Base-by-base conservation (phyloP, 2,113 vertebrate genomes). In the Empidonax alnorum region DNA sequence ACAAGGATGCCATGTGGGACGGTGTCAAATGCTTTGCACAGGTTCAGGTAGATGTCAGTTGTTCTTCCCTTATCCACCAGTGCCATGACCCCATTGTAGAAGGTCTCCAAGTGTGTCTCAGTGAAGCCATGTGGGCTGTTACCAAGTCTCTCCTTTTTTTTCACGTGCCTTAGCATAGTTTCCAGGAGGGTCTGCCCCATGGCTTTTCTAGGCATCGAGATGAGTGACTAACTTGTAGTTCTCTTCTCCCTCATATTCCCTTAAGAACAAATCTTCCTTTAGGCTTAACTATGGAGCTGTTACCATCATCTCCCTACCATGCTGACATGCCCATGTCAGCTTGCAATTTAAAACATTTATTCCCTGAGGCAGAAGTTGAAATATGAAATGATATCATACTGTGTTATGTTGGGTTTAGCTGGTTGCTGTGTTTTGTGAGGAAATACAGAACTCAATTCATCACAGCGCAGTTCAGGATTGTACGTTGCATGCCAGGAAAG, bases 311-410 rank as follows among this genome's bases (percentile, higher is more conserved):
- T 93, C 79, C 63, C 31, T 93, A 28, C 90, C 61, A 24, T 68
- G 68, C 68, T 83, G 75, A 71, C 37, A 4, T 88, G 39, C 92
- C 24, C 10, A 4, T 47, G 65, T 90, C 93, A 94, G 21, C 68
- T 83, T 88, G 62, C 9, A 8, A 21, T 93, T 72, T 88, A 84
- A 94, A 95, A 44, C 47, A 63, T 77, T 67, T 86, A 56, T 77
- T 89, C 76, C 91, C 83, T 1, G 8, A 88, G 92, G 95, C 68
- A 81, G 72, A 75, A 83, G 42, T 37, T 85, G 93, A 84, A 83
- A 94, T 59, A 47, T 69, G 85, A 90, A 94, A 49, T 80, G 35
- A 15, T 71, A 81, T 35, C 49, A 8, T 67, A 55, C 76, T 50
- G 71, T 33, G 18, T 84, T 88, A 11, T 63, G 65, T 90, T 94